Evolutionary conservation across 2,797 vertebrate species (phyloP).

Genomic region (Alfaro cultratus): DNA sequence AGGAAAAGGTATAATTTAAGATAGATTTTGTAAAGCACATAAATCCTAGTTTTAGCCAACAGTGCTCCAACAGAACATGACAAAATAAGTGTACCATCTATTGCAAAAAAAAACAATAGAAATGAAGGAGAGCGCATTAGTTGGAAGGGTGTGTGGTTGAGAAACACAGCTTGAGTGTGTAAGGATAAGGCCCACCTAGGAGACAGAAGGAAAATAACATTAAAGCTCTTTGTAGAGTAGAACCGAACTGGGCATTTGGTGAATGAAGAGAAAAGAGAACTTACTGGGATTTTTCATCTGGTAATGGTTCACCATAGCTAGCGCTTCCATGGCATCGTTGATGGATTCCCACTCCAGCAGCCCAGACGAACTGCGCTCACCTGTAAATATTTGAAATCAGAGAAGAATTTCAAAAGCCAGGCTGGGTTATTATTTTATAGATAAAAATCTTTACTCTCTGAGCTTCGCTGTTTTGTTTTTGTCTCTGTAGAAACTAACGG

Average conservation of each 20-base stretch:
- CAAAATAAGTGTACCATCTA: conserved; percentile 48
- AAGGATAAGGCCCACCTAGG: conserved; percentile 91
- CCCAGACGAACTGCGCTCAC: conserved; percentile 92
- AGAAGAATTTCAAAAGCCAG: background rate
- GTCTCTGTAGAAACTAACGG: background rate
- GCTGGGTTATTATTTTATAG: background rate
- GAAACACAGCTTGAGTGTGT: conserved; percentile 94
- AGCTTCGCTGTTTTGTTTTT: background rate
- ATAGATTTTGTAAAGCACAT: conserved; percentile 51
- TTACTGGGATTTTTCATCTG: conserved; percentile 98
- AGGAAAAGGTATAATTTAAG: conserved; percentile 55
- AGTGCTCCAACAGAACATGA: conserved; percentile 38
- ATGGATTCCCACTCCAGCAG: conserved; percentile 95
- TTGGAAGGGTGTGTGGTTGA: conserved; percentile 92
- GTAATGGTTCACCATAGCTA: conserved; percentile 93
- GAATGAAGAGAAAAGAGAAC: background rate
- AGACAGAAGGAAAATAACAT: background rate
- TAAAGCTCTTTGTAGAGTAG: background rate
- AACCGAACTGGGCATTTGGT: background rate
- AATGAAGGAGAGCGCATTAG: conserved; percentile 60
- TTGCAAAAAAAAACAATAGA: conserved; percentile 54
- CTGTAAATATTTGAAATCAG: conserved; percentile 64
- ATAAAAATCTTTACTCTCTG: background rate
- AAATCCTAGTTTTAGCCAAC: conserved; percentile 49
- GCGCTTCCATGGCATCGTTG: conserved; percentile 92